Evolutionary conservation across 2,113 vertebrate species (phyloP), one percentile per base, ranked within the genome.

Genomic region (Lichenostomus cassidix): DNA sequence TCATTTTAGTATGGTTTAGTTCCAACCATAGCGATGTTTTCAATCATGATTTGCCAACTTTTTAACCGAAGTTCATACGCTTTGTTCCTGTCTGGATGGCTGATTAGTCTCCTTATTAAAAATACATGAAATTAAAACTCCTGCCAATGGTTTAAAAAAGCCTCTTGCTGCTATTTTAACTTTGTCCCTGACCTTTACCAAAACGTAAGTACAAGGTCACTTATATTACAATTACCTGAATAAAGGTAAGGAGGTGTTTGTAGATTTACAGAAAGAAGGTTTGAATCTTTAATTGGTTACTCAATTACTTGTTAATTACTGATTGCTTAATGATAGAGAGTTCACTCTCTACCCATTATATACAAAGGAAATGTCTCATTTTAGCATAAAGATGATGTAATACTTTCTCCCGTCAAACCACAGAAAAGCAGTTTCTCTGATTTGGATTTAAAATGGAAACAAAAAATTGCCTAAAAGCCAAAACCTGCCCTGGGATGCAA

Each of bases 61-160:
- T 56, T 35, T 63, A 83, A 31, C 8, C n/a, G 58, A 76, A 76
- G 33, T 55, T 69, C 5, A 35, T 42, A 23, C 13, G 18, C 33
- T 91, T 87, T 88, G 46, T 52, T 91, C 82, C 63, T 37, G 33
- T 88, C 75, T 86, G 63, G 47, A 58, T 63, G 39, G 39, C 39
- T 88, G 67, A 87, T 83, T 87, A 76, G 8, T 47, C 15, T 70
- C 29, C 42, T 89, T 77, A 42, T 74, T 95, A 83, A 94, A 95
- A 94, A 83, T 63, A 73, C 3, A 28, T 4, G 2, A 59, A 81
- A 47, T 50, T 85, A 44, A 90, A 79, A 44, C 29, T 47, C 29
- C 77, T 80, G 39, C 16, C 27, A 11, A 3, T 33, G 10, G 2
- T 33, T 90, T 35, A 29, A 74, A 56, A 85, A 65, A 63, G 23